Percentiles rank a stretch among this genome's conserved stretches.
Evolutionary conservation across 2,888 invertebrate genomes (phyloP).

Genomic region (Pyrgus malvae): DNA sequence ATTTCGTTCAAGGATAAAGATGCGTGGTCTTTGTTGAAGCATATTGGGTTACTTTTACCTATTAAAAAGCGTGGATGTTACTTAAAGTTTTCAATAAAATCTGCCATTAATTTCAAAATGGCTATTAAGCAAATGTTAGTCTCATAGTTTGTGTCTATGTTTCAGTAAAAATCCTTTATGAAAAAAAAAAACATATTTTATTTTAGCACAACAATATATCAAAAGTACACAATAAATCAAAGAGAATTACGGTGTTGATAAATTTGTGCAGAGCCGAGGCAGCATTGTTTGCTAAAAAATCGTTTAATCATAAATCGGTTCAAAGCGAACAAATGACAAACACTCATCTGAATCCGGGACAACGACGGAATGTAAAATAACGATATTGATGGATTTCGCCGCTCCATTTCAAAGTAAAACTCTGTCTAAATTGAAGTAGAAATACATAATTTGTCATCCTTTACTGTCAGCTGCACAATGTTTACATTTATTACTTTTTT

Average conservation of each 20-base stretch:
- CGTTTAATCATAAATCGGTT: slow-evolving; percentile 15
- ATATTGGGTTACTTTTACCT: no score
- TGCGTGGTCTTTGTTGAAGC: no score
- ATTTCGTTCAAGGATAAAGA: no score
- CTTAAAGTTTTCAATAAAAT: no score
- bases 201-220: background rate
- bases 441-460: slow-evolving; percentile 5
- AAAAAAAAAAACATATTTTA: background rate
- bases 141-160: no score
- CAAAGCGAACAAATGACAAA: slow-evolving; percentile 11
- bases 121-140: no score
- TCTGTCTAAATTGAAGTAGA: background rate
- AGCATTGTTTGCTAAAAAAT: slow-evolving; percentile 11
- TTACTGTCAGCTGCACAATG: background rate
- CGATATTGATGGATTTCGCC: slow-evolving; percentile 16
- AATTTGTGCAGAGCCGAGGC: background rate
- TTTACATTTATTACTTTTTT: background rate
- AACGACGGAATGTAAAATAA: slow-evolving; percentile 16
- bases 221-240: slow-evolving; percentile 1
- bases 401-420: slow-evolving; percentile 3
- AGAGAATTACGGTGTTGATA: background rate
- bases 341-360: slow-evolving; percentile 9
- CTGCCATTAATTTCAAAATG: no score
- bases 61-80: no score
- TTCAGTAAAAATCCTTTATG: background rate